phyloP scores from a whole-genome alignment of 2,888 invertebrate genomes.

The Acleris sparsana region DNA sequence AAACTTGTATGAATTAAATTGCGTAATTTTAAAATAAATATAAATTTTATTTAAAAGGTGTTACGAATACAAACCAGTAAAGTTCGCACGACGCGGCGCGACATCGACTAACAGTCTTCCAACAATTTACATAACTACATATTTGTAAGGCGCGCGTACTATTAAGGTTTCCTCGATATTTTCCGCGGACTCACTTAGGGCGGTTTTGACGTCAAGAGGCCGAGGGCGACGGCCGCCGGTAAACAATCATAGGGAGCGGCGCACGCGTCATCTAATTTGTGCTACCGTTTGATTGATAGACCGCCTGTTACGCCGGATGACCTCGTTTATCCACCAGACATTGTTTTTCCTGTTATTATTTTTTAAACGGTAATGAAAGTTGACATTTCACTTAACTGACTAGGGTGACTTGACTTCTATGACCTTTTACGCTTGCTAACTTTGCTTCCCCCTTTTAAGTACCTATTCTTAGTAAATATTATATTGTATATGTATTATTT shows the following conservation, averaged over 20 bases:
- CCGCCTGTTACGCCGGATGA: conserved; percentile 71
- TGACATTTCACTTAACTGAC: conserved; percentile 33
- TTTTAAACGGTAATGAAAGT: conserved; percentile 41
- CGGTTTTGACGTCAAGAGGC: conserved; percentile 63
- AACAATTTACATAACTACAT: conserved; percentile 8
- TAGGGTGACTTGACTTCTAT: conserved; percentile 7
- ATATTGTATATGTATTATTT: too few species aligned
- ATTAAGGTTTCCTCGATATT: conserved; percentile 43
- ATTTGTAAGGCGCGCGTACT: conserved; percentile 8
- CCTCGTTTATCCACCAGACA: conserved; percentile 62
- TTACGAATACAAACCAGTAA: neutral
- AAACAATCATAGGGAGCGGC: conserved; percentile 66
- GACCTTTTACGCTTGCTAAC: conserved; percentile 23
- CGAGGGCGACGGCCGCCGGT: conserved; percentile 47
- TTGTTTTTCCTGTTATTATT: conserved; percentile 61
- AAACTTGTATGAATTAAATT: too few species aligned
- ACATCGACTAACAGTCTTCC: conserved; percentile 24
- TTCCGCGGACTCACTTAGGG: conserved; percentile 52
- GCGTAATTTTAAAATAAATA: too few species aligned
- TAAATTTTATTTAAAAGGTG: too few species aligned
- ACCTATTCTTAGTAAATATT: too few species aligned
- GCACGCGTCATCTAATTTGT: conserved; percentile 71
- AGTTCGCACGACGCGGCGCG: conserved; percentile 8
- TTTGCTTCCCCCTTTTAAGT: neutral
- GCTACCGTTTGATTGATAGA: conserved; percentile 72